A percentile compares a stretch with the other conserved stretches of the same genome.
These are phyloP conservation scores for Agapornis roseicollis DNA, from an alignment of 2,113 vertebrate genomes.

Conservation along the genomic window DNA sequence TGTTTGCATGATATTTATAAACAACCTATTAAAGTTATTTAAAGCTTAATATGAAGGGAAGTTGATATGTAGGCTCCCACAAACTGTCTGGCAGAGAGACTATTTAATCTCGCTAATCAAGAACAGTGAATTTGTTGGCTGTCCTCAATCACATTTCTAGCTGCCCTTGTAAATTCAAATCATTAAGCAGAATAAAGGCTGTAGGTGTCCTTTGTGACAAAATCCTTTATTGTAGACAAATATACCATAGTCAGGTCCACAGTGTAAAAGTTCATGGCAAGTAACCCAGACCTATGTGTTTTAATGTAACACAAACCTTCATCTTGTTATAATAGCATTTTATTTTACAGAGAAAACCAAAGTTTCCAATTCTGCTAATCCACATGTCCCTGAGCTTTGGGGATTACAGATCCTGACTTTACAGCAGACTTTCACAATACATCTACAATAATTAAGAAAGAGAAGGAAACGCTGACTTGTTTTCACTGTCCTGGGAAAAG, in stretches of 20 bases:
- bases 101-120: neutral
- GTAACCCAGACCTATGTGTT: neutral
- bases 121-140: neutral
- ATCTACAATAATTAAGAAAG: neutral
- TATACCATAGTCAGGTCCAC: neutral
- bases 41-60: neutral
- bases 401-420: conserved; percentile 9
- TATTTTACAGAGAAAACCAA: neutral
- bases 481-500: neutral
- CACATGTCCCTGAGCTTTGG: neutral
- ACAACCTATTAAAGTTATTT: neutral
- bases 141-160: neutral
- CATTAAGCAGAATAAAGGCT: neutral
- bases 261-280: neutral
- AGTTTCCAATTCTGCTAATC: neutral
- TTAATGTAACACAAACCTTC: neutral
- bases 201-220: neutral
- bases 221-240: neutral
- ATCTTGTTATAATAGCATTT: neutral
- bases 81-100: neutral
- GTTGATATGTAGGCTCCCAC: neutral
- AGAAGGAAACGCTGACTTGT: neutral
- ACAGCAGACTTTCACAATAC: neutral
- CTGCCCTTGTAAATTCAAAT: neutral
- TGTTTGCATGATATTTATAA: neutral